Percentiles rank a stretch among this genome's conserved stretches.
Conservation (phyloP, 92 coral and sea anemone species). For the Zoanthus sansibaricus region DNA sequence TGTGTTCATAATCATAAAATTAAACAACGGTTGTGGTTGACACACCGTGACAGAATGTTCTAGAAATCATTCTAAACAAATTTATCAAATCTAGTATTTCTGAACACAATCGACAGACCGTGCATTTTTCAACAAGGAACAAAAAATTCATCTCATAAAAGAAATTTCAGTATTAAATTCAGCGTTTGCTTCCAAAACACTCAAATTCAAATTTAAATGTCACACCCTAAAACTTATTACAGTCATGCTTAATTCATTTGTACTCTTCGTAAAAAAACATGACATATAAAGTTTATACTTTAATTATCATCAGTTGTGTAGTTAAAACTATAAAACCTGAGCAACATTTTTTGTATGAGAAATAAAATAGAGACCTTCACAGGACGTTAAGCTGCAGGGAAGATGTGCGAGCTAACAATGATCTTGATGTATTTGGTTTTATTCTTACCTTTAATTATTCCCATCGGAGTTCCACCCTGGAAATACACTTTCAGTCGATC, state of each 20-base stretch:
- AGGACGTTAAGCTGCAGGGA: background rate
- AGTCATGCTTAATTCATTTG: background rate
- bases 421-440: background rate
- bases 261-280: no score
- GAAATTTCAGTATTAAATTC: background rate
- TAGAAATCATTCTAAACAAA: background rate
- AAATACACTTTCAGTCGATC: conserved; percentile 40
- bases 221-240: background rate
- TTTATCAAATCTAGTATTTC: background rate
- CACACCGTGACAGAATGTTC: conserved; percentile 12
- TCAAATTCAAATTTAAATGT: background rate
- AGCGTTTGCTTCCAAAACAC: background rate
- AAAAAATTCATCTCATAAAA: background rate
- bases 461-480: conserved; percentile 47
- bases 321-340: no score
- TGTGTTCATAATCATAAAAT: background rate
- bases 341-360: no score
- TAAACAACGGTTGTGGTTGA: background rate
- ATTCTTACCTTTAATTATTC: conserved; percentile 31
- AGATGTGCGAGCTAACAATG: background rate
- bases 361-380: background rate
- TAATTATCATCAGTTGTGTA: no score
- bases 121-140: background rate
- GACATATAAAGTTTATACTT: no score
- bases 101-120: background rate